Evolutionary conservation across 2,113 vertebrate genomes (phyloP), one percentile per base, ranked within the genome.

Genomic region (Peromyscus maniculatus): DNA sequence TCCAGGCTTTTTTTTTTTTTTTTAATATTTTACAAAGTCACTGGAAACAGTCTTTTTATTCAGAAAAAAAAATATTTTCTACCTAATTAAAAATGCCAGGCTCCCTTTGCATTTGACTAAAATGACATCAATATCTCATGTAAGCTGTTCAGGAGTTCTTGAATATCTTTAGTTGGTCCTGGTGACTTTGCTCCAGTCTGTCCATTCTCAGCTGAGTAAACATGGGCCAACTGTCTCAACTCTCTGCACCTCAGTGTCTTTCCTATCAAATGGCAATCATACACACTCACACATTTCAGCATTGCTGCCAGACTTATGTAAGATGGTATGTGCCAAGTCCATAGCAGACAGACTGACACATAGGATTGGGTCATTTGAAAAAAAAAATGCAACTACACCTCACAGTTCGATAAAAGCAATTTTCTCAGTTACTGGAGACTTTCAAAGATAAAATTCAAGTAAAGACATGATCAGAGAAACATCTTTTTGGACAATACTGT

Each of bases 11-110:
- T 1, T 17, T 52, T 3, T 52, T 52, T 0, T 59, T 93, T 96
- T 67, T 79, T 79, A 90, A 52, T 84, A 88, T 91, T 95, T 84
- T 66, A 72, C 39, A 93, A 88, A 79, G 22, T 15, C 43, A 83
- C 77, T 62, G 84, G 57, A 92, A 93, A 31, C 72, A 43, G 16
- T 79, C 86, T 77, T 21, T 69, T 87, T 36, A 64, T 26, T 13
- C 49, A 87, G 72, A 78, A 78, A 77, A 72, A 93, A 55, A 89
- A 17, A 43, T 7, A 17, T 24, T 79, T 87, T 31, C 39, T 69
- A 19, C 31, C 55, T 87, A 84, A 57, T 12, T 66, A 87, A 79
- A 74, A 91, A 83, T 17, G 33, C 78, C 64, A 71, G 26, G 12
- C 74, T 74, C 66, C 43, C 64, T 95, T 87, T 84, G 66, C 46